Evolutionary conservation across 2,113 vertebrate genomes (phyloP).

Genomic region (Nerophis lumbriciformis): DNA sequence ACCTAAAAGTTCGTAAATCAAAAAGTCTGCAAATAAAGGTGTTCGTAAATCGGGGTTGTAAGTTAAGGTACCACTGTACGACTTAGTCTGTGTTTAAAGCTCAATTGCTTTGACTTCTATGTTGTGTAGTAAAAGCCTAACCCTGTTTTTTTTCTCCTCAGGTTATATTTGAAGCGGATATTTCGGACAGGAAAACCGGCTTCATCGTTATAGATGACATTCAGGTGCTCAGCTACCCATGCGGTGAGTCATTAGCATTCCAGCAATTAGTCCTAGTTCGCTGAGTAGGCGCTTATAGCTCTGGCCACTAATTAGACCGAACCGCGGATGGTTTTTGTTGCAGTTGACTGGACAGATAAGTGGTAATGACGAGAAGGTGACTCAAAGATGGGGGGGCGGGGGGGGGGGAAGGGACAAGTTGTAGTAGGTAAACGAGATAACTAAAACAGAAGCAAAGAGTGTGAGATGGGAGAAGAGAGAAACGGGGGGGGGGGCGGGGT

Average conservation of each 20-base stretch:
- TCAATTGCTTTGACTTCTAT: background rate
- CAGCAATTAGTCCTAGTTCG: constrained; percentile 72
- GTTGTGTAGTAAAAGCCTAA: background rate
- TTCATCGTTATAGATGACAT: constrained; percentile 98
- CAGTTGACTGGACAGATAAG: constrained; percentile 63
- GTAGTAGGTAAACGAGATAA: constrained; percentile 25
- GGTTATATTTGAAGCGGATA: constrained; percentile 98
- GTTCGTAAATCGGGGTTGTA: no score
- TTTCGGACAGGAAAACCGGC: constrained; percentile 86
- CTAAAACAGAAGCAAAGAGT: constrained; percentile 14
- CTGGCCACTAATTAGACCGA: constrained; percentile 68
- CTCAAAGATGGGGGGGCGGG: constrained; percentile 34
- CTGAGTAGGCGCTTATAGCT: constrained; percentile 66
- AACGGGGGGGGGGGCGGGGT: constrained; percentile 22
- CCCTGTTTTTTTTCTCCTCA: constrained; percentile 58
- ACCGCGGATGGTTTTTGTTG: constrained; percentile 65
- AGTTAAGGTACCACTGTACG: no score
- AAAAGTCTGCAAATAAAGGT: no score
- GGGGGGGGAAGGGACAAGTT: constrained; percentile 17
- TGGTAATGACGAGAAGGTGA: constrained; percentile 58
- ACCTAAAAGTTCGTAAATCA: no score
- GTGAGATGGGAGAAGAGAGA: constrained; percentile 9
- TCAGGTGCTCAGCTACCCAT: constrained; percentile 97
- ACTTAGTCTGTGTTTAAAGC: no score
- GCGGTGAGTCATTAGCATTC: constrained; percentile 87